phyloP scores from a whole-genome alignment of 2,888 invertebrate genomes.

The Plagodis pulveraria region DNA sequence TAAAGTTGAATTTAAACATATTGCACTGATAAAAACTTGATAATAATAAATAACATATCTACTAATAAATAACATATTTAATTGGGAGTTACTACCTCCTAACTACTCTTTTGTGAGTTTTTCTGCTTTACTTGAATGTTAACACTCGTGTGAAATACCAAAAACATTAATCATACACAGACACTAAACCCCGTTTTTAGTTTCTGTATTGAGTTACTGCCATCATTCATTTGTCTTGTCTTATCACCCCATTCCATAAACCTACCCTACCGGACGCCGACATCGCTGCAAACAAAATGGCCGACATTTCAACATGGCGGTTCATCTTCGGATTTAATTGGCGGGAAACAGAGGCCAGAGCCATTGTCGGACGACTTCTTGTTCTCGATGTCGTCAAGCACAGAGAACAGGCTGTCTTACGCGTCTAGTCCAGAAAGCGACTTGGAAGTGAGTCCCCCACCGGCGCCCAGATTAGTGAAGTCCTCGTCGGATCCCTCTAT shows the following conservation, averaged over 20 bases:
- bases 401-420: slow-evolving; percentile 94
- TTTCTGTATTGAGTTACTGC: slow-evolving; percentile 70
- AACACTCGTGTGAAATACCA: slow-evolving; percentile 63
- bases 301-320: slow-evolving; percentile 55
- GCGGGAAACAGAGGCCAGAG: slow-evolving; percentile 92
- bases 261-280: slow-evolving; percentile 73
- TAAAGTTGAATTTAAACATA: neutral
- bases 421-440: slow-evolving; percentile 98
- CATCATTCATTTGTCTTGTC: slow-evolving; percentile 84
- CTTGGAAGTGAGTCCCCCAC: slow-evolving; percentile 91
- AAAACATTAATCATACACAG: slow-evolving; percentile 74
- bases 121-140: slow-evolving; percentile 49
- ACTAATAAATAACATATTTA: too few relatives aligned
- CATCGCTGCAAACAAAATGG: slow-evolving; percentile 44
- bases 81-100: too few relatives aligned
- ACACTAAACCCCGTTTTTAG: slow-evolving; percentile 72
- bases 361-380: slow-evolving; percentile 99
- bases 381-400: slow-evolving; percentile 97
- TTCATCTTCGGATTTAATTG: slow-evolving; percentile 11
- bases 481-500: slow-evolving; percentile 98
- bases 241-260: slow-evolving; percentile 83
- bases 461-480: slow-evolving; percentile 90
- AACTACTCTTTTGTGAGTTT: neutral
- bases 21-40: neutral
- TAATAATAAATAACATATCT: too few relatives aligned